These are phyloP conservation scores for Tillus elongatus DNA, from an alignment of 2,888 invertebrate genomes.

Conservation along the genomic window DNA sequence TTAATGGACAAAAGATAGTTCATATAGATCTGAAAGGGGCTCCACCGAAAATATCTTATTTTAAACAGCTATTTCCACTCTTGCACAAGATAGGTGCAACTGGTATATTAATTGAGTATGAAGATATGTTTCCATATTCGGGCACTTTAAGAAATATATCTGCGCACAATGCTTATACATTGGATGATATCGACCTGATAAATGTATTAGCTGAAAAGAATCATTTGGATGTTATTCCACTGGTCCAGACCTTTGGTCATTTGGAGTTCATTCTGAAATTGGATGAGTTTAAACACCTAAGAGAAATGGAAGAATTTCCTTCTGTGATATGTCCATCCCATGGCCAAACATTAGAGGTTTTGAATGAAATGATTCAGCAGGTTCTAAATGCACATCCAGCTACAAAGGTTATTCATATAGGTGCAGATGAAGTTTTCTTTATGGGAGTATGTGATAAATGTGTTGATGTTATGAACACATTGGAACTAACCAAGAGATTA, in stretches of 20 bases:
- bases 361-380: slow-evolving; percentile 65
- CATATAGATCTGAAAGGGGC: slow-evolving; percentile 82
- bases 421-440: slow-evolving; percentile 74
- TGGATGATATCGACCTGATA: slow-evolving; percentile 46
- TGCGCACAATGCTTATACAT: slow-evolving; percentile 56
- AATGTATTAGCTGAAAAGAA: slow-evolving; percentile 45
- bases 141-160: slow-evolving; percentile 51
- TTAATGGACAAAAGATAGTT: slow-evolving; percentile 51
- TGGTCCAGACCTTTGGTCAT: slow-evolving; percentile 82
- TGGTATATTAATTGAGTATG: slow-evolving; percentile 73
- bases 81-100: slow-evolving; percentile 60
- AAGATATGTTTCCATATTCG: slow-evolving; percentile 78
- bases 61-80: slow-evolving; percentile 52
- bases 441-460: slow-evolving; percentile 57
- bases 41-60: slow-evolving; percentile 59
- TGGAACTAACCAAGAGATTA: slow-evolving; percentile 44
- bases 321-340: slow-evolving; percentile 61
- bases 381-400: slow-evolving; percentile 50
- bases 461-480: slow-evolving; percentile 32
- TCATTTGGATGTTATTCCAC: slow-evolving; percentile 62
- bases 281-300: slow-evolving; percentile 52
- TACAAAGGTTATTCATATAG: slow-evolving; percentile 55
- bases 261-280: slow-evolving; percentile 72
- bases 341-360: slow-evolving; percentile 46
- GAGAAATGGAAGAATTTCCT: slow-evolving; percentile 54